These are phyloP conservation scores for Ypsolopha sequella DNA, from an alignment of 2,888 invertebrate genomes.

Conservation along the genomic window DNA sequence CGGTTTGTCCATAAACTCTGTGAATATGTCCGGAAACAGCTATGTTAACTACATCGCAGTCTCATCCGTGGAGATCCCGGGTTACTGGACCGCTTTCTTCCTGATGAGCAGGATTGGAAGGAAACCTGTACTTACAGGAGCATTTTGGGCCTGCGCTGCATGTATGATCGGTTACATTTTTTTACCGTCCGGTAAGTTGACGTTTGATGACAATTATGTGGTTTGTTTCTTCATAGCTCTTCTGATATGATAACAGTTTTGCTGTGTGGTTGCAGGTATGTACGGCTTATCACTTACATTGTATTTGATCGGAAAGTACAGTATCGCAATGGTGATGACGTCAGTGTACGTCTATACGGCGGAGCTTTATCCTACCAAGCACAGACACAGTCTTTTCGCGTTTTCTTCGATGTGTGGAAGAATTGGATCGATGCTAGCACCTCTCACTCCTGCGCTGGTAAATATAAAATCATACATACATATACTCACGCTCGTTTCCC, in stretches of 20 bases:
- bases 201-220: neutral
- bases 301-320: conserved; percentile 75
- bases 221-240: no score
- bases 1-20: conserved; percentile 75
- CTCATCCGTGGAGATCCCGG: conserved; percentile 76
- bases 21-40: conserved; percentile 72
- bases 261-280: neutral
- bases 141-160: conserved; percentile 72
- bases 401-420: conserved; percentile 77
- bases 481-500: no score
- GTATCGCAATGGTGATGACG: conserved; percentile 75
- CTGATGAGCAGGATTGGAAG: conserved; percentile 73
- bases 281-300: conserved; percentile 45
- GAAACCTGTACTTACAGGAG: conserved; percentile 66
- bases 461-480: conserved; percentile 16
- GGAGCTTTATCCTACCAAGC: conserved; percentile 76
- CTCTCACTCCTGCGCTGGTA: conserved; percentile 76
- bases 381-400: conserved; percentile 75
- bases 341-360: conserved; percentile 76
- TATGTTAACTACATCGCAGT: conserved; percentile 76
- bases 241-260: neutral
- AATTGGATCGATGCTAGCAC: conserved; percentile 75
- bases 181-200: conserved; percentile 58
- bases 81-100: conserved; percentile 70
- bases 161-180: conserved; percentile 74